Evolutionary conservation across 2,113 vertebrate genomes (phyloP).

Genomic region (Phrynocephalus versicolor): DNA sequence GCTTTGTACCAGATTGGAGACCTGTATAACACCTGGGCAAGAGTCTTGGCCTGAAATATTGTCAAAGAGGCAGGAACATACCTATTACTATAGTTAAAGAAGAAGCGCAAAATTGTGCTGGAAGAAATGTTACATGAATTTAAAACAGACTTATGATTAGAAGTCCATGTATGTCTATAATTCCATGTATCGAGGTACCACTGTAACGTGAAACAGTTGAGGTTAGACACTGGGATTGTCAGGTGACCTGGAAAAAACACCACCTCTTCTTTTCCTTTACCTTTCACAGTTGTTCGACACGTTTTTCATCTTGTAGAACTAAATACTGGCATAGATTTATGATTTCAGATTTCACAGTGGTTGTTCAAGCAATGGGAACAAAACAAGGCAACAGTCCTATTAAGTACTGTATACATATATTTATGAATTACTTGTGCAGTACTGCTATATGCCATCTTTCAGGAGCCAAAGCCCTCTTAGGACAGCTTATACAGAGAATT

Average conservation of each 20-base stretch:
- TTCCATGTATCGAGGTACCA: too few species aligned
- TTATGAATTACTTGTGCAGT: background rate
- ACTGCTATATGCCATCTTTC: background rate
- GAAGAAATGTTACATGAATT: too few species aligned
- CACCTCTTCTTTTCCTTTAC: background rate
- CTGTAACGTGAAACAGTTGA: background rate
- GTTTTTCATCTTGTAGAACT: background rate
- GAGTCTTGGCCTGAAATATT: too few species aligned
- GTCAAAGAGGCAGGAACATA: too few species aligned
- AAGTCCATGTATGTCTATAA: too few species aligned
- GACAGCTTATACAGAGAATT: background rate
- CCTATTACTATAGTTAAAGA: too few species aligned
- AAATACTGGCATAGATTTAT: too few species aligned
- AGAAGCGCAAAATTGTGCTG: too few species aligned
- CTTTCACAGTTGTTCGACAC: background rate
- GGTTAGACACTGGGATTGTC: background rate
- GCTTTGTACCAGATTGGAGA: too few species aligned
- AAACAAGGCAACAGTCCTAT: background rate
- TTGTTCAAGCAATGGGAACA: background rate
- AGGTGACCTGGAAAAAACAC: background rate
- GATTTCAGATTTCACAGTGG: background rate
- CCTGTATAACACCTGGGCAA: too few species aligned
- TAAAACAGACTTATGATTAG: too few species aligned
- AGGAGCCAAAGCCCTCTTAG: background rate
- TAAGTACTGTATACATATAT: background rate